Base-by-base conservation (phyloP, 2,888 invertebrate species). In the Hedya salicella region DNA sequence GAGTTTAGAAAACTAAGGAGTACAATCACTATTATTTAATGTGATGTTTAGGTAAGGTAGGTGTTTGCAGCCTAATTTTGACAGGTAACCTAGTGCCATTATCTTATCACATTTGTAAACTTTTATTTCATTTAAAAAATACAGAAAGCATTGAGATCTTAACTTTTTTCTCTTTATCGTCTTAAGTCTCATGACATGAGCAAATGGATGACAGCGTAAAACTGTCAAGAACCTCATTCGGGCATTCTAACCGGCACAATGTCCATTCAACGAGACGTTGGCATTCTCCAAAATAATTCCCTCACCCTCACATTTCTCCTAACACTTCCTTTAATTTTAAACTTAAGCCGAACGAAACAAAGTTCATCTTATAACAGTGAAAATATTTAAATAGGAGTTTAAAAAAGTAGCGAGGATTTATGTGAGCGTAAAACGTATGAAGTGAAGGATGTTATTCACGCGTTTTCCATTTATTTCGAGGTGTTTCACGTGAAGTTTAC, bases 161-260 rank as follows among this genome's bases (percentile, higher is more conserved):
- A n/a, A n/a, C n/a, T n/a, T n/a, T n/a, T n/a, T n/a, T n/a, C n/a
- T n/a, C n/a, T n/a, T n/a, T 48, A n/a, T 17, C n/a, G 16, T 13
- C 42, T 17, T 25, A 36, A 39, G 53, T 64, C 68, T 66, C 70
- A 72, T 72, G 76, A 70, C 75, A 73, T 75, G 72, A 75, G 76
- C 76, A 77, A 78, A 79, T 75, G 74, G 62, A 72, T 71, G 77
- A 78, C 75, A 75, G 72, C 70, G 77, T 78, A 78, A 71, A 73
- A 73, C 62, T 73, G 74, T 71, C 75, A 75, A 73, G 76, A 77
- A 74, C 71, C 75, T 75, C 69, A 71, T 67, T 67, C 72, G 32
- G 17, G 25, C 49, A 48, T 57, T 57, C 50, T 44, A 8, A 32
- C 17, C 17, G 46, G 21, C 63, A 13, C 56, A 49, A 42, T 32